phyloP scores from a whole-genome alignment of 2,797 vertebrate genomes.

The Fratercula arctica region DNA sequence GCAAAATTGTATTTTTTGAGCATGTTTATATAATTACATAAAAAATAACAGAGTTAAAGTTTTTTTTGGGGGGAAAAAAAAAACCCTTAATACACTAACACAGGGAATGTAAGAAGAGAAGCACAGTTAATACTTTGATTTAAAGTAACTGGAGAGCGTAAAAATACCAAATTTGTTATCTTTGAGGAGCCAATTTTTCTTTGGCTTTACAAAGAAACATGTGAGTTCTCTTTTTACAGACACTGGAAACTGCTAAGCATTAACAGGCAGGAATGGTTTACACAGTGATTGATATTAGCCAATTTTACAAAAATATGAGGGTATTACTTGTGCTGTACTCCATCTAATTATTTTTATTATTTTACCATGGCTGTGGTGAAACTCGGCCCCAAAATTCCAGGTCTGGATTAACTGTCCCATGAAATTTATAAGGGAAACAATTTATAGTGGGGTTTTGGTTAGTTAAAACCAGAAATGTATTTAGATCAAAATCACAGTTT shows the following conservation, averaged over 20 bases:
- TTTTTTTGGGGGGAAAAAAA: background rate
- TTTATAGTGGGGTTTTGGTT: background rate
- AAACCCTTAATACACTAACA: background rate
- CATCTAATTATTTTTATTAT: constrained; percentile 35
- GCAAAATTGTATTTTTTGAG: background rate
- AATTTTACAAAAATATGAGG: constrained; percentile 15
- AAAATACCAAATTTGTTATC: constrained; percentile 35
- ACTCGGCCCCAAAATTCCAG: constrained; percentile 20
- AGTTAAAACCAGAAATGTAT: constrained; percentile 32
- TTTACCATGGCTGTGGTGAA: constrained; percentile 6
- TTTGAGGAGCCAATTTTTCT: constrained; percentile 31
- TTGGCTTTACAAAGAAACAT: constrained; percentile 13
- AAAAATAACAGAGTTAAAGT: constrained; percentile 12
- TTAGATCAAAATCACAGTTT: constrained; percentile 15
- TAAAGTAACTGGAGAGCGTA: constrained; percentile 43
- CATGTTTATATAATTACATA: background rate
- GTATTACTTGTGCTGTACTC: background rate
- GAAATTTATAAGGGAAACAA: constrained; percentile 20
- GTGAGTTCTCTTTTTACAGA: constrained; percentile 17
- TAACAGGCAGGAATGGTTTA: constrained; percentile 3
- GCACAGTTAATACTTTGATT: constrained; percentile 22
- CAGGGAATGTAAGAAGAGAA: constrained; percentile 25
- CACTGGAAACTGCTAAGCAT: background rate
- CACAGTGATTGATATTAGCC: background rate
- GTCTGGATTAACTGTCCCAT: constrained; percentile 26